Evolutionary conservation across 2,797 vertebrate genomes (phyloP).

Genomic region (Phataginus tricuspis): DNA sequence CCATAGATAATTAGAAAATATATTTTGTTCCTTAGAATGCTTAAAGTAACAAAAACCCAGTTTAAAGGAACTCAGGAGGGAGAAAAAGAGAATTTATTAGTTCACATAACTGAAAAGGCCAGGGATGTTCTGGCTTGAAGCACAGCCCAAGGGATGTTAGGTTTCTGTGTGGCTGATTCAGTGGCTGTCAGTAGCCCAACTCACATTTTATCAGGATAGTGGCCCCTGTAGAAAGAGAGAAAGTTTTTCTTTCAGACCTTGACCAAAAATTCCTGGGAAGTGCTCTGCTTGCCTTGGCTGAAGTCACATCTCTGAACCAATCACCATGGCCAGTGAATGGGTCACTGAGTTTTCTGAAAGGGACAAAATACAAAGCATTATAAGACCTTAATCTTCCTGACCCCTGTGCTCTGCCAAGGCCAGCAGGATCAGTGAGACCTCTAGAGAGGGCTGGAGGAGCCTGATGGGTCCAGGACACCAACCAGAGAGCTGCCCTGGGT

Average conservation of each 20-base stretch:
- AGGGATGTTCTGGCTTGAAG: neutral
- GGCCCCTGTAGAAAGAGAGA: neutral
- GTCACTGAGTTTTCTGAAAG: neutral
- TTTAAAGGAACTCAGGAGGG: neutral
- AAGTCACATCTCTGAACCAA: neutral
- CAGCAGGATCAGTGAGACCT: neutral
- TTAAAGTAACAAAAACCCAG: conserved; percentile 19
- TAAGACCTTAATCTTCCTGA: neutral
- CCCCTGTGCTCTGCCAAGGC: neutral
- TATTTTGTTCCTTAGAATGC: conserved; percentile 25
- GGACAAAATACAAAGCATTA: neutral
- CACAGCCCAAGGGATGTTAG: neutral
- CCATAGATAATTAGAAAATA: neutral
- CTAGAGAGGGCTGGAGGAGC: neutral
- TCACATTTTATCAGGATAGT: neutral
- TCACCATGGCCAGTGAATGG: neutral
- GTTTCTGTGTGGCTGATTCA: neutral
- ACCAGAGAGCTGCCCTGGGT: neutral
- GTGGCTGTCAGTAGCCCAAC: neutral
- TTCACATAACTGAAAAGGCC: neutral
- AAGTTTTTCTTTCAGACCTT: neutral
- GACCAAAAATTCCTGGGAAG: neutral
- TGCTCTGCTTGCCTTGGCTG: neutral
- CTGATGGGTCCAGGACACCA: neutral
- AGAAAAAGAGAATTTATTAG: conserved; percentile 12